Base-by-base conservation (phyloP, 2,113 vertebrate species). In the Siniperca knerii region DNA sequence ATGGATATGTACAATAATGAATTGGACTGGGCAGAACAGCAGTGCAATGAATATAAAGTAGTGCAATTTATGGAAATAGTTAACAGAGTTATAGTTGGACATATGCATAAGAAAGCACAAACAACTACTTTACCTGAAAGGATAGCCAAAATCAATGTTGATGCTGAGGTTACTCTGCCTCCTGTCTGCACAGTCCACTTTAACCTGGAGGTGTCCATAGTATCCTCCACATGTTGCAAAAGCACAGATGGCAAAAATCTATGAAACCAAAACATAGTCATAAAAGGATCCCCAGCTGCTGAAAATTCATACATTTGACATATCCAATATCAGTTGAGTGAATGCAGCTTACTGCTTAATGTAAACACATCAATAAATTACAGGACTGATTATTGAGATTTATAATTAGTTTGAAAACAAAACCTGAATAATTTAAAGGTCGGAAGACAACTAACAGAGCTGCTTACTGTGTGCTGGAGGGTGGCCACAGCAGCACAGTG, bases 211-310 rank as follows among this genome's bases (percentile, higher is more conserved):
- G 89, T 95, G 96, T 93, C 98, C 98, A 77, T 96, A 97, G 94
- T 99, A 99, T 90, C 98, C 98, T 91, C 98, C 98, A 91, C 98
- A 99, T 98, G 98, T 99, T 97, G 98, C 97, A 97, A 99, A 99
- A 82, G 98, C 98, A 97, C 99, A 99, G 95, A 99, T 97, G 93
- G 98, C 98, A 98, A 99, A 99, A 96, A 99, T 97, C 98, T 99
- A 94, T 23, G 81, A 58, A 62, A 92, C 73, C 87, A 60, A 83
- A 91, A 83, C 75, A 86, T 54, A 52, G 57, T 29, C 0, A 35
- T 42, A 11, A 74, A 87, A 61, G 2, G 2, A 60, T 78, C 20
- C 58, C 0, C 16, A 73, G 37, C 37, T 42, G 0, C 40, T 83
- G 3, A 62, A 48, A 12, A 46, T 75, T 83, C 8, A 46, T 64